These are phyloP conservation scores for Huso huso DNA, from an alignment of 2,797 vertebrate genomes.

Conservation along the genomic window DNA sequence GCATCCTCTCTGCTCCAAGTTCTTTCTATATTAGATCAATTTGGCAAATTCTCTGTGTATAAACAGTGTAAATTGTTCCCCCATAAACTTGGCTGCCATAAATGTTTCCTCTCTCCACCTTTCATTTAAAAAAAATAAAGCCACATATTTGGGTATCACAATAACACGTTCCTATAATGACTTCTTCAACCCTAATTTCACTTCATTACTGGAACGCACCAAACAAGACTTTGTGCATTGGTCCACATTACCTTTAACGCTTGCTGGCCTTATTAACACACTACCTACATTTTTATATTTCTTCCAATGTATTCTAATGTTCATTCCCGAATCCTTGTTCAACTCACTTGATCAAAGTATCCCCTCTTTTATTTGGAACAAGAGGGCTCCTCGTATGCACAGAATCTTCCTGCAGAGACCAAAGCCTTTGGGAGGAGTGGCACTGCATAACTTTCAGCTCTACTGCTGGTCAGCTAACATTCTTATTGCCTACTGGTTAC, in stretches of 20 bases:
- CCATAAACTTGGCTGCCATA: not conserved
- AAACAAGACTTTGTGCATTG: constrained; percentile 1
- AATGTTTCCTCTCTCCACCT: no score
- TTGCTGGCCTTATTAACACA: not conserved
- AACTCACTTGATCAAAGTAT: not conserved
- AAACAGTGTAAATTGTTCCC: not conserved
- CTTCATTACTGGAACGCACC: not conserved
- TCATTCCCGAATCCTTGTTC: not conserved
- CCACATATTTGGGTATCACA: constrained; percentile 1
- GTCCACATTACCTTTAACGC: constrained; percentile 6
- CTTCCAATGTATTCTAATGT: constrained; percentile 3
- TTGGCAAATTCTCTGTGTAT: not conserved
- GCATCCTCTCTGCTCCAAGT: no score
- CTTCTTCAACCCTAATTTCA: constrained; percentile 2
- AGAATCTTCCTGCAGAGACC: not conserved
- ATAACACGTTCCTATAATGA: constrained; percentile 7
- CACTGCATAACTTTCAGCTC: no score
- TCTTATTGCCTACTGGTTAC: no score
- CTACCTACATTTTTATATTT: constrained; percentile 6
- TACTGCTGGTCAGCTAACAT: no score
- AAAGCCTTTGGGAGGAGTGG: constrained; percentile 2
- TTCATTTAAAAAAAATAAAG: not conserved
- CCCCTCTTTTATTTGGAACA: not conserved
- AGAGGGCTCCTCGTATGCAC: not conserved
- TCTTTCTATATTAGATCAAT: not conserved